Base-by-base conservation (phyloP, 2,113 vertebrate species). In the Nerophis ophidion region DNA sequence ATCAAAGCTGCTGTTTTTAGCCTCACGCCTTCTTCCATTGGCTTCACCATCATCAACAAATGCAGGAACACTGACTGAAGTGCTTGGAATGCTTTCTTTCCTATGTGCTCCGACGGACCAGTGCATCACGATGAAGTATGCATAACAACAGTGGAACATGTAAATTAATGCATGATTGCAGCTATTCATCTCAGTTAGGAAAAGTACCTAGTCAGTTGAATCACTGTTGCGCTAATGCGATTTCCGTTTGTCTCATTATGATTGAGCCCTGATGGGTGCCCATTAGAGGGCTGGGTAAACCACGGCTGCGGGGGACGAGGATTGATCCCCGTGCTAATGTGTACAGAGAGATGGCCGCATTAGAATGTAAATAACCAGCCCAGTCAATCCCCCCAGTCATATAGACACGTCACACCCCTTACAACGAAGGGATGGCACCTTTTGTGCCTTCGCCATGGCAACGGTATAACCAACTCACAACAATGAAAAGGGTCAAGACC, bases 221-320 rank as follows among this genome's bases (percentile, higher is more conserved):
- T 73, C 80, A 74, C 66, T 38, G 74, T 76, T 44, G 68, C 66
- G 59, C 33, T 81, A 83, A 85, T 74, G 77, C 1, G 40, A 88
- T 88, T 88, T 85, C 65, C 81, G 66, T 80, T 79, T 60, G 83
- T 84, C 73, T 88, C 79, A 86, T 88, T 80, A 85, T 83, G 86
- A 86, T 81, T 71, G 80, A 88, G 77, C 19, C 71, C 65, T 85
- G 84, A 86, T 81, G 77, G 84, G 76, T 81, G 72, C 72, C 75
- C 83, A 85, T 86, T 88, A 86, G 81, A 17, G 35, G 61, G 72
- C 74, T 59, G 11, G 70, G 62, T 79, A 74, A 84, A 83, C 75
- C 72, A 79, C 65, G 71, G 72, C 83, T 85, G 84, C 65, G 74
- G 83, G 84, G 81, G 71, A 82, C 68, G 63, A 77, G 76, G 77